Evolutionary conservation across 2,113 vertebrate genomes (phyloP), one percentile per base, ranked within the genome.

Genomic region (Leuciscus idus): DNA sequence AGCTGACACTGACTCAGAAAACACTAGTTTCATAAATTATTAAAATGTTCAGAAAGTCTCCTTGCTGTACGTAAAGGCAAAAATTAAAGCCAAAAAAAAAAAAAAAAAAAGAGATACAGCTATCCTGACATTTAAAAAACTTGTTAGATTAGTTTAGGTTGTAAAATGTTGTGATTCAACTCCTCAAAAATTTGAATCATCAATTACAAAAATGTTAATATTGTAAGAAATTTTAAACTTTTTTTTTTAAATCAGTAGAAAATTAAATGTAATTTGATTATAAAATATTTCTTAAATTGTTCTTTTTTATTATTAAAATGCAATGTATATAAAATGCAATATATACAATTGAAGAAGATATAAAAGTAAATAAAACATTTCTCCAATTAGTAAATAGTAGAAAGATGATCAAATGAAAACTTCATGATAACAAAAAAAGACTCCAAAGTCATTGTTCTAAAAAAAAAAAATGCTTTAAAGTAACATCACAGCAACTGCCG

Each of bases 401-500:
- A 55, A 55, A 19, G 52, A 68, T 33, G 30, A 33, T 28, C 28
- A 75, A 48, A 23, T 74, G 72, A 76, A 12, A 78, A 33, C 30
- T 13, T 55, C 8, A n/a, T 59, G 19, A 74, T n/a, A 46, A 46
- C 4, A 6, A 74, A 74, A 74, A 36, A 74, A 9, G 33, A 72
- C 15, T 21, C 6, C 23, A 48, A 75, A 50, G 43, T n/a, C 10
- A 55, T 15, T 23, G 50, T 23, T 55, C 4, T 52, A 6, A 46
- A 28, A n/a, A 17, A 30, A 74, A 81, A 36, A 39, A 57, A 36
- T 12, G 46, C 23, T 30, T 48, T 30, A 52, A 43, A 23, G 30
- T 39, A 72, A 39, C 68, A 83, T 83, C 85, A 85, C 43, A 79
- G 77, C 72, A 28, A 26, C 52, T 43, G 83, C 86, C 86, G 11